Evolutionary conservation across 2,888 invertebrate genomes (phyloP).

Genomic region (Zaprionus obscuricornis): DNA sequence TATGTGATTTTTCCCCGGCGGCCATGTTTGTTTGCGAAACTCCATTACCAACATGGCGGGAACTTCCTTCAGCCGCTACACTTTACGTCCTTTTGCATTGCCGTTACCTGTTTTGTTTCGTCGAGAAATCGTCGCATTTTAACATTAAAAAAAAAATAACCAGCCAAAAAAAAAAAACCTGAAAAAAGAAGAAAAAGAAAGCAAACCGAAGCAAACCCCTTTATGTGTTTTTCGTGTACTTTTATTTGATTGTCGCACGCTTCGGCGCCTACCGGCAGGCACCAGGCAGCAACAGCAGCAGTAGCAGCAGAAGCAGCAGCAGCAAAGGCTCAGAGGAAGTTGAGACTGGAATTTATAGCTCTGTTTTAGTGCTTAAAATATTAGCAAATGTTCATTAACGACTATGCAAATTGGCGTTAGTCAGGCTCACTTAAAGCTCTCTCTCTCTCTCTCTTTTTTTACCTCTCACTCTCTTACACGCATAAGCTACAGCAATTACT

Average conservation of each 20-base stretch:
- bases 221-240: constrained; percentile 78
- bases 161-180: constrained; percentile 28
- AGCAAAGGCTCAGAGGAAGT: neutral
- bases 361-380: constrained; percentile 74
- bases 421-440: constrained; percentile 45
- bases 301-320: neutral
- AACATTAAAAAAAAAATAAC: constrained; percentile 55
- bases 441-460: neutral
- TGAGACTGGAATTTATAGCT: constrained; percentile 56
- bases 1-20: constrained; percentile 79
- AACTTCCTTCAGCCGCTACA: constrained; percentile 43
- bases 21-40: constrained; percentile 77
- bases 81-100: neutral
- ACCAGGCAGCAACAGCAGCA: neutral
- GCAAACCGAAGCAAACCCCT: constrained; percentile 60
- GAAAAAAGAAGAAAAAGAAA: constrained; percentile 20
- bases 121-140: constrained; percentile 71
- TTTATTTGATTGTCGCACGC: constrained; percentile 77
- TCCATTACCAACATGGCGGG: constrained; percentile 77
- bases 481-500: constrained; percentile 51
- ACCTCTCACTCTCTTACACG: neutral
- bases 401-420: constrained; percentile 69
- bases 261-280: constrained; percentile 51
- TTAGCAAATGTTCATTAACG: constrained; percentile 78
- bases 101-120: constrained; percentile 71